These are phyloP conservation scores for Rattus rattus DNA, from an alignment of 2,113 vertebrate species.

Conservation along the genomic window DNA sequence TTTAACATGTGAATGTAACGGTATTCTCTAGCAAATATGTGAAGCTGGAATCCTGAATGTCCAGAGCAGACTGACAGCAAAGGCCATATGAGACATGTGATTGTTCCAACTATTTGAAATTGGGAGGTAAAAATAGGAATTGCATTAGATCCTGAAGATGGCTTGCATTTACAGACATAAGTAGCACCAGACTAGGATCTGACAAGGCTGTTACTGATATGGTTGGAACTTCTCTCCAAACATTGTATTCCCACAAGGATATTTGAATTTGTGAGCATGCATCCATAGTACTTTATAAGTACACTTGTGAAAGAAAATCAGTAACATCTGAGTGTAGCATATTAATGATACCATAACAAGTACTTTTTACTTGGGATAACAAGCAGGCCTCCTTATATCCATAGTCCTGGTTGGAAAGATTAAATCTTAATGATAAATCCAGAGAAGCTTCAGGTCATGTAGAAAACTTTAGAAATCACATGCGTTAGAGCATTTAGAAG, in stretches of 20 bases:
- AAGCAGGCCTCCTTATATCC: not conserved
- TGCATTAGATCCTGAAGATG: accelerated
- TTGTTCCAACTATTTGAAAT: accelerated
- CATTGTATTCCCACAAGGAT: not conserved
- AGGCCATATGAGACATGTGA: not conserved
- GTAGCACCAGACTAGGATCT: not conserved
- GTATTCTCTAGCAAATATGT: not conserved
- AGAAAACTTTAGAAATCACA: not conserved
- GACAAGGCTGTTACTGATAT: not conserved
- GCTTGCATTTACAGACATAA: not conserved
- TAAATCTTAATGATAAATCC: not conserved
- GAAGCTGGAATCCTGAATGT: not conserved
- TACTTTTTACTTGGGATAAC: not conserved
- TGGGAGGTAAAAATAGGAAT: not conserved
- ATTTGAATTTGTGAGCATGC: not conserved
- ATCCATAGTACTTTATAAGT: not conserved
- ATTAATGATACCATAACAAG: not conserved
- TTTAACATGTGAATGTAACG: not conserved
- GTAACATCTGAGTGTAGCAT: not conserved
- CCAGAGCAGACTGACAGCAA: accelerated
- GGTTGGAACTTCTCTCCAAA: not conserved
- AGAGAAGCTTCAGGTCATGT: not conserved
- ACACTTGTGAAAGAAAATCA: not conserved
- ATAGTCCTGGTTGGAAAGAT: not conserved
- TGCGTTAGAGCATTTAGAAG: not conserved